Conservation (phyloP, 2,888 invertebrate species). For the Hypomecis atomaria region DNA sequence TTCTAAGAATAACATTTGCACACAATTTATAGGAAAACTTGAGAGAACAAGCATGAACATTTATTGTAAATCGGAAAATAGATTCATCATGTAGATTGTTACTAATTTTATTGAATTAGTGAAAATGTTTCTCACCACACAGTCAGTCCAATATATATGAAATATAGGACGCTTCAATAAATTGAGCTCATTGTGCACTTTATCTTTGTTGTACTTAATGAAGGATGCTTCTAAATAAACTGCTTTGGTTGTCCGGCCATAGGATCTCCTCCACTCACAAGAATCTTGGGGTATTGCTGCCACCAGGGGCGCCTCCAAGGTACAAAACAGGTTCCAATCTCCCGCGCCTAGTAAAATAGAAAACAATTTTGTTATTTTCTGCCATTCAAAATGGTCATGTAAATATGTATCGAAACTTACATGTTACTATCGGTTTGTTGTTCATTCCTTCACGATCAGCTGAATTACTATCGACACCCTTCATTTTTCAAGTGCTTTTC, state of each 20-base stretch:
- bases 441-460: conserved; percentile 85
- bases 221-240: conserved; percentile 93
- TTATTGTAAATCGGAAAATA: background rate
- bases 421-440: conserved; percentile 90
- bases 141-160: conserved; percentile 98
- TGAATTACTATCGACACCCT: conserved; percentile 82
- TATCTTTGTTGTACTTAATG: conserved; percentile 90
- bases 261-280: conserved; percentile 96
- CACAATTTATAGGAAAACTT: too few species aligned
- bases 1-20: too few species aligned
- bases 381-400: conserved; percentile 8
- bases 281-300: conserved; percentile 94
- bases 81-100: background rate
- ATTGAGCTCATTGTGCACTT: conserved; percentile 90
- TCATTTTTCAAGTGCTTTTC: conserved; percentile 80
- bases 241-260: conserved; percentile 93
- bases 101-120: conserved; percentile 4
- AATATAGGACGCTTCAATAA: conserved; percentile 95
- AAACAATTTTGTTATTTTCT: conserved; percentile 31
- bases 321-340: conserved; percentile 92
- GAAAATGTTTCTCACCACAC: conserved; percentile 87
- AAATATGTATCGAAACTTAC: conserved; percentile 77
- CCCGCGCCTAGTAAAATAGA: conserved; percentile 88
- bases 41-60: background rate
- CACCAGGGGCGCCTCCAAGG: conserved; percentile 90